A percentile compares a stretch with the other conserved stretches of the same genome.
These are phyloP conservation scores for Lutjanus argentimaculatus DNA, from an alignment of 2,797 vertebrate genomes.

Conservation along the genomic window DNA sequence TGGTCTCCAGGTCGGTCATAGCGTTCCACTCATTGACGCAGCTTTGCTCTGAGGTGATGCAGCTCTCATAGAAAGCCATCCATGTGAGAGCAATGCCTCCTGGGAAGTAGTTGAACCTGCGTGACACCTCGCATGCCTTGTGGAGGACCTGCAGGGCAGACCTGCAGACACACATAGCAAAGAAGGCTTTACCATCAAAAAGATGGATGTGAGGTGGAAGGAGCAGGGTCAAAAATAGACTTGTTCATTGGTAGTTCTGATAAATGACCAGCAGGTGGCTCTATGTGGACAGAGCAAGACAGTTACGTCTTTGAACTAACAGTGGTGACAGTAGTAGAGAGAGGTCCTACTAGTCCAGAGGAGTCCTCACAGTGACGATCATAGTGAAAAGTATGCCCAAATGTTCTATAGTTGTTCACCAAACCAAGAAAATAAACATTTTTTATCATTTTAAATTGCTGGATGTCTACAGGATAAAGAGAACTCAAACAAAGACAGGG, in stretches of 20 bases:
- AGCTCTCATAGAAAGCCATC: constrained; percentile 97
- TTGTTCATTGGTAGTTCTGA: constrained; percentile 11
- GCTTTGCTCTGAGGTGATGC: constrained; percentile 95
- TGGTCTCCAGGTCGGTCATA: constrained; percentile 96
- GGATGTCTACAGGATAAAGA: not conserved
- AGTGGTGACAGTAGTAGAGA: not conserved
- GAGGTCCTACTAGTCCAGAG: not conserved
- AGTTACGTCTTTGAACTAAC: not conserved
- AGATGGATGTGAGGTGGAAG: not conserved
- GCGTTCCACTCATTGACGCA: constrained; percentile 98
- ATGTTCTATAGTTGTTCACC: not conserved
- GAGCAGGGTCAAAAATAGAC: not conserved
- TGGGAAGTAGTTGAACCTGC: constrained; percentile 95
- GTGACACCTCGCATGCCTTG: constrained; percentile 94
- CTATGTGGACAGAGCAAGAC: not conserved
- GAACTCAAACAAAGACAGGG: not conserved
- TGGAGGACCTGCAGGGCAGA: constrained; percentile 97
- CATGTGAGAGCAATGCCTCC: constrained; percentile 94
- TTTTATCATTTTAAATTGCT: not conserved
- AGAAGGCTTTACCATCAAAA: not conserved
- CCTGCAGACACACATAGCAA: constrained; percentile 79
- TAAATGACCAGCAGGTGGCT: constrained; percentile 66
- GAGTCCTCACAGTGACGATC: not conserved
- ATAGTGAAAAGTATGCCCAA: not conserved
- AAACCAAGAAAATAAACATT: not conserved